Conservation (phyloP, 2,113 vertebrate genomes). For the Alexandromys fortis region DNA sequence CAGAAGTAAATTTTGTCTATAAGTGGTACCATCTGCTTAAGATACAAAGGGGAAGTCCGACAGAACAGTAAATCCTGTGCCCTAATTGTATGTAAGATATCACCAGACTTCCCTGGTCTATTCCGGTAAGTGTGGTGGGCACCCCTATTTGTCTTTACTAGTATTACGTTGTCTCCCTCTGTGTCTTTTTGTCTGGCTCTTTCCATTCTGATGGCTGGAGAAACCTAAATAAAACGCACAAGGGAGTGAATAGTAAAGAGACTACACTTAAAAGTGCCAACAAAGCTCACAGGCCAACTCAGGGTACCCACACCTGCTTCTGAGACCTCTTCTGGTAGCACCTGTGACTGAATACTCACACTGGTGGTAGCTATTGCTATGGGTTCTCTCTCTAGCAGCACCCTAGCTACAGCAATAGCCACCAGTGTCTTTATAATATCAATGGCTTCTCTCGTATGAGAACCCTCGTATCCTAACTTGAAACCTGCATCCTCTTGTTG, state of each 20-base stretch:
- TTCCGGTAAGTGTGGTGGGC: neutral
- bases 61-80: neutral
- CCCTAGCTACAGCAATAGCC: neutral
- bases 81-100: too few species aligned
- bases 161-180: neutral
- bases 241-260: neutral
- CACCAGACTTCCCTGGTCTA: neutral
- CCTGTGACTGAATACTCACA: neutral
- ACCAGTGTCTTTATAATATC: neutral
- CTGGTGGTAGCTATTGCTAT: neutral
- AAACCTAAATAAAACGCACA: neutral
- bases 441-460: neutral
- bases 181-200: neutral
- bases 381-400: too few species aligned
- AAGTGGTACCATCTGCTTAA: neutral
- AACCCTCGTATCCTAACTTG: neutral
- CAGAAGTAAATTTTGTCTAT: neutral
- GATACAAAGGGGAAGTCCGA: too few species aligned
- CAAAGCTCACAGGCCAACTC: neutral
- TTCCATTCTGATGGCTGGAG: neutral
- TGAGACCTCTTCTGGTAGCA: neutral
- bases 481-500: neutral
- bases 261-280: too few species aligned
- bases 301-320: neutral
- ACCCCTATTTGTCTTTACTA: neutral